Evolutionary conservation across 2,113 vertebrate genomes (phyloP).

Genomic region (Sylvilagus bachmani): DNA sequence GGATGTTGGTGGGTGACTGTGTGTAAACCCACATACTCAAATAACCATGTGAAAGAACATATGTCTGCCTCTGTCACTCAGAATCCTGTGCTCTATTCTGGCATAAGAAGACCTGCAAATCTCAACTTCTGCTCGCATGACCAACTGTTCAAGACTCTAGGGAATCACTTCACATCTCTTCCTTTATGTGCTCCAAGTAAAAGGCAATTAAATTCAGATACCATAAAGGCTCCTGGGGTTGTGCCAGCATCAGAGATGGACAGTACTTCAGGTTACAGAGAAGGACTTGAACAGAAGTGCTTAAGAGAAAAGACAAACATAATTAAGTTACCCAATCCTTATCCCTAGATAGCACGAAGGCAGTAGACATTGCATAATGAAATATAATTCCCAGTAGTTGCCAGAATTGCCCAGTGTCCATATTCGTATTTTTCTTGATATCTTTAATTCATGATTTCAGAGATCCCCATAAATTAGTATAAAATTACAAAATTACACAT

Average conservation of each 20-base stretch:
- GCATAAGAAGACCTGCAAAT: not conserved
- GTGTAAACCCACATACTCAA: not conserved
- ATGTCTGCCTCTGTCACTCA: not conserved
- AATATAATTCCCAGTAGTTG: not conserved
- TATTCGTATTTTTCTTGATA: not conserved
- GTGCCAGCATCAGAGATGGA: not conserved
- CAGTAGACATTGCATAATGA: not conserved
- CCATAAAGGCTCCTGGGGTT: not conserved
- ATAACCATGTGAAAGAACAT: not conserved
- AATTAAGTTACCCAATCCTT: not conserved
- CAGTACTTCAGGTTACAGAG: not conserved
- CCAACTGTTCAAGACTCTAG: conserved; percentile 12
- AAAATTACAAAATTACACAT: not conserved
- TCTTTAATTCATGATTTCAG: not conserved
- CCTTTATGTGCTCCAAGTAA: not conserved
- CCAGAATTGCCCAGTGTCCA: not conserved
- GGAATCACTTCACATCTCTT: not conserved
- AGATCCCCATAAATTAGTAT: not conserved
- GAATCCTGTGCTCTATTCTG: not conserved
- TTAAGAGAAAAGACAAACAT: not conserved
- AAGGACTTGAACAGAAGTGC: not conserved
- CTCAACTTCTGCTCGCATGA: not conserved
- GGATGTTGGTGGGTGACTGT: no score
- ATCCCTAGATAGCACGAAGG: not conserved
- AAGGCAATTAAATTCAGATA: not conserved